These are phyloP conservation scores for Elymnias hypermnestra DNA, from an alignment of 1,140 invertebrate genomes.

Conservation along the genomic window DNA sequence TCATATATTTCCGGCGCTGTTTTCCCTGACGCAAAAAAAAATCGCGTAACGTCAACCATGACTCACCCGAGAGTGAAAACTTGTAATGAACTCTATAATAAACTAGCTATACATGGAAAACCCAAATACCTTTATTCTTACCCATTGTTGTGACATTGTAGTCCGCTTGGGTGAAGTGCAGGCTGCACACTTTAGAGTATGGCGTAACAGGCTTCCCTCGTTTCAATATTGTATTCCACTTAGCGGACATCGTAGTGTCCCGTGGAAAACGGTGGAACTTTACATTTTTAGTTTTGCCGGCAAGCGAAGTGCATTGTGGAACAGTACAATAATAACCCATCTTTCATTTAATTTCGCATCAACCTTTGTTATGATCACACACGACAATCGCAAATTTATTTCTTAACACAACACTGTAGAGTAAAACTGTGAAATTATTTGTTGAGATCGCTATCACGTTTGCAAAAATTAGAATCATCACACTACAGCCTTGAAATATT, in stretches of 20 bases:
- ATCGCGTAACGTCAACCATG: conserved; percentile 30
- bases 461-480: conserved; percentile 67
- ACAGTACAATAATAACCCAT: conserved; percentile 75
- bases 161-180: conserved; percentile 65
- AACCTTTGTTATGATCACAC: conserved; percentile 46
- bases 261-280: conserved; percentile 68
- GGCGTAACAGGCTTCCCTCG: conserved; percentile 62
- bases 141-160: conserved; percentile 72
- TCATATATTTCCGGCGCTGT: conserved; percentile 21
- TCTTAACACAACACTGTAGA: conserved; percentile 25
- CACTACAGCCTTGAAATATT: conserved; percentile 71
- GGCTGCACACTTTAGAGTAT: conserved; percentile 70
- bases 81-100: conserved; percentile 25
- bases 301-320: conserved; percentile 68
- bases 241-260: conserved; percentile 53
- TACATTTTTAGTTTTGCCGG: conserved; percentile 72
- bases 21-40: conserved; percentile 30
- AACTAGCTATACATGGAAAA: conserved; percentile 51
- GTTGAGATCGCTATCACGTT: conserved; percentile 60
- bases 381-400: conserved; percentile 20
- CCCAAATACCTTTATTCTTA: conserved; percentile 70
- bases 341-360: conserved; percentile 25
- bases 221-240: conserved; percentile 64
- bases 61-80: conserved; percentile 37
- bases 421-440: conserved; percentile 37